Evolutionary conservation across 2,888 invertebrate species (phyloP).

Genomic region (Aspidapion aeneum): DNA sequence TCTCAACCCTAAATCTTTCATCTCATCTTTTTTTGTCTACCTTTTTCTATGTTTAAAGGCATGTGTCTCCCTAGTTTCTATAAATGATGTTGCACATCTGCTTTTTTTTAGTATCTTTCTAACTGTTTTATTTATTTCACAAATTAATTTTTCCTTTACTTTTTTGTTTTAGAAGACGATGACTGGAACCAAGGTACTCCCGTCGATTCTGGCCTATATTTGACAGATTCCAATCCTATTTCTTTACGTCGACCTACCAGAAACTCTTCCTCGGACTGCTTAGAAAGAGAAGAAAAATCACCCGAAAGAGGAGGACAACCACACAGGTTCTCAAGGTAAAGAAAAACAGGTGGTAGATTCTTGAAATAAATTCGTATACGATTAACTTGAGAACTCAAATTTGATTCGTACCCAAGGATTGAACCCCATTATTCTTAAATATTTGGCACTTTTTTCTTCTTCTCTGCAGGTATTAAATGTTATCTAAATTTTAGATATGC

Average conservation of each 20-base stretch:
- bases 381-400: too few relatives aligned
- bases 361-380: too few relatives aligned
- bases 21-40: too few relatives aligned
- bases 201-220: slow-evolving; percentile 54
- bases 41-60: too few relatives aligned
- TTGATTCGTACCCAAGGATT: too few relatives aligned
- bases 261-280: slow-evolving; percentile 4
- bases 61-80: too few relatives aligned
- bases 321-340: slow-evolving; percentile 29
- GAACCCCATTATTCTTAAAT: not conserved
- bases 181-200: slow-evolving; percentile 66
- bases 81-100: too few relatives aligned
- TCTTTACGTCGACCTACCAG: slow-evolving; percentile 41
- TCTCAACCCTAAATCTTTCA: too few relatives aligned
- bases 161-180: slow-evolving; percentile 66
- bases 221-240: slow-evolving; percentile 51
- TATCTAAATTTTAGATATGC: slow-evolving; percentile 15
- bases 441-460: not conserved
- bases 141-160: too few relatives aligned
- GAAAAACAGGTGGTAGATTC: too few relatives aligned
- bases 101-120: too few relatives aligned
- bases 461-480: not conserved
- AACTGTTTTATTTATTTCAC: too few relatives aligned
- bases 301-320: slow-evolving; percentile 23
- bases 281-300: slow-evolving; percentile 29